phyloP scores from a whole-genome alignment of 1,140 invertebrate species.

The Danaus plexippus region DNA sequence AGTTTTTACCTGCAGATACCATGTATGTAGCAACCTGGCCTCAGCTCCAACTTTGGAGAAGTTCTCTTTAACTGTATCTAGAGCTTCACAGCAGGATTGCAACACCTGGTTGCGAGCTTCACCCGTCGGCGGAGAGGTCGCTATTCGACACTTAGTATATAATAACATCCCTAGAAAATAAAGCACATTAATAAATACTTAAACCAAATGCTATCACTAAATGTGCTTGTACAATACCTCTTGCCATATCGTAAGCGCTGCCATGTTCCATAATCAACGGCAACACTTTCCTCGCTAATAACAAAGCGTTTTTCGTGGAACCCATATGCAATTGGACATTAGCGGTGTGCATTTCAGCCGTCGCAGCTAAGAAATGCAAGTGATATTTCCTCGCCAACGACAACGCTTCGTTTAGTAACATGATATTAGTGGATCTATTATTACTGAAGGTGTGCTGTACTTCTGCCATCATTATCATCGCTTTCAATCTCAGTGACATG shows the following conservation, averaged over 20 bases:
- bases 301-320: conserved; percentile 81
- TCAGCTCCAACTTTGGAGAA: conserved; percentile 84
- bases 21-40: conserved; percentile 79
- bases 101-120: conserved; percentile 72
- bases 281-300: conserved; percentile 79
- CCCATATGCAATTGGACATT: conserved; percentile 81
- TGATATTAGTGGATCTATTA: conserved; percentile 71
- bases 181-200: conserved; percentile 4
- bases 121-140: conserved; percentile 71
- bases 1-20: conserved; percentile 76
- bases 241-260: conserved; percentile 83
- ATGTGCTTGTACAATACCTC: conserved; percentile 51
- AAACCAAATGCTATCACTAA: conserved; percentile 3
- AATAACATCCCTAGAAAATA: conserved; percentile 68
- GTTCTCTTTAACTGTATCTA: conserved; percentile 77
- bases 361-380: conserved; percentile 80
- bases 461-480: conserved; percentile 82
- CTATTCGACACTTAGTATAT: conserved; percentile 78
- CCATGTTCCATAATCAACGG: conserved; percentile 84
- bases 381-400: conserved; percentile 80
- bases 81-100: conserved; percentile 75
- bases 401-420: conserved; percentile 79
- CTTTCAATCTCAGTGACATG: conserved; percentile 75
- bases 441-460: conserved; percentile 75
- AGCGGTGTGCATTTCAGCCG: conserved; percentile 85